Evolutionary conservation across 1,140 invertebrate genomes (phyloP).

Genomic region (Rhyacophila brunnea): DNA sequence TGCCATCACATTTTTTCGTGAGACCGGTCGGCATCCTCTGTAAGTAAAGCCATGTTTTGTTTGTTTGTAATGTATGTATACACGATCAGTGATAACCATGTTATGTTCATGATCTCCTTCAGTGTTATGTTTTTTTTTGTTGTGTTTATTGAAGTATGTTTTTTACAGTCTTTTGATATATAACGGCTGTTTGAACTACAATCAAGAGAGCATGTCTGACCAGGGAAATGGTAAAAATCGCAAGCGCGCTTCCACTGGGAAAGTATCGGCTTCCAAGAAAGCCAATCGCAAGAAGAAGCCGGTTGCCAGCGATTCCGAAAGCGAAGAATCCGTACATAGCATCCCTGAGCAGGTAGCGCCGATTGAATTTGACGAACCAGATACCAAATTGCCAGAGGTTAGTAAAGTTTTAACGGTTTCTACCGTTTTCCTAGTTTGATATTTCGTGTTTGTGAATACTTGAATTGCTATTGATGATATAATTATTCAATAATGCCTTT

Average conservation of each 20-base stretch:
- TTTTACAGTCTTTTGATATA: no score
- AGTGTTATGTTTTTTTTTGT: neutral
- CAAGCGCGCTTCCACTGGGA: slow-evolving; percentile 21
- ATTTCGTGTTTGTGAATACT: no score
- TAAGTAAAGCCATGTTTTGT: no score
- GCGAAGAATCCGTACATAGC: slow-evolving; percentile 14
- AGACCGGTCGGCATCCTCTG: no score
- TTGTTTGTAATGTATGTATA: no score
- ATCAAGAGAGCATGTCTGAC: slow-evolving; percentile 18
- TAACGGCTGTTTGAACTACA: no score
- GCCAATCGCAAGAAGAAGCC: slow-evolving; percentile 15
- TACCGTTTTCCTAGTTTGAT: no score
- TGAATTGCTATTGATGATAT: neutral
- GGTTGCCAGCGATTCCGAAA: slow-evolving; percentile 13
- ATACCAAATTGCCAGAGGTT: slow-evolving; percentile 26
- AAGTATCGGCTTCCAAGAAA: slow-evolving; percentile 13
- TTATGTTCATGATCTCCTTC: neutral
- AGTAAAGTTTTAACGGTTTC: no score
- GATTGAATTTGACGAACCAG: slow-evolving; percentile 9
- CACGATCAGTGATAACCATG: neutral
- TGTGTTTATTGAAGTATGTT: no score
- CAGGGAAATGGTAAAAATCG: slow-evolving; percentile 29
- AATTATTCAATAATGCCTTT: neutral
- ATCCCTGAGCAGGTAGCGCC: slow-evolving; percentile 2
- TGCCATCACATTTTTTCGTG: no score